A percentile compares a stretch with the other conserved stretches of the same genome.
Conservation (phyloP, 1,140 invertebrate species). For the Vollenhovia emeryi region DNA sequence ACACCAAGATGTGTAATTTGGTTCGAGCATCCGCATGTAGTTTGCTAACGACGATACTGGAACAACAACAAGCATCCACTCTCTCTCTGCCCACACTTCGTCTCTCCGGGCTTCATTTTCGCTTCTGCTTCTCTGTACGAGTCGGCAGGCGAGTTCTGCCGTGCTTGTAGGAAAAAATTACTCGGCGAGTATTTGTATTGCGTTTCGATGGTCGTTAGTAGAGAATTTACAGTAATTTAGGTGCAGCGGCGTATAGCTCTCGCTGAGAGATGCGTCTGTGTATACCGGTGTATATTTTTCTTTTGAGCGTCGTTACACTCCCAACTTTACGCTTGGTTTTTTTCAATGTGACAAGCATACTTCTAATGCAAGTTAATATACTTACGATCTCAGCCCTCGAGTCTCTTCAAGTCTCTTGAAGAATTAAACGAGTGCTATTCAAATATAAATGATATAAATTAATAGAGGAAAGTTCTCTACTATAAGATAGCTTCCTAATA, state of each 20-base stretch:
- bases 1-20: slow-evolving; percentile 12
- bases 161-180: slow-evolving; percentile 45
- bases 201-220: slow-evolving; percentile 62
- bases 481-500: too few relatives aligned
- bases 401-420: not conserved
- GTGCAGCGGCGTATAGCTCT: slow-evolving; percentile 22
- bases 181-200: slow-evolving; percentile 63
- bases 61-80: slow-evolving; percentile 21
- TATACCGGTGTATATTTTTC: slow-evolving; percentile 27
- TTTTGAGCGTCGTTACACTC: slow-evolving; percentile 40
- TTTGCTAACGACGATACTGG: slow-evolving; percentile 36
- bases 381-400: not conserved
- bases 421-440: not conserved
- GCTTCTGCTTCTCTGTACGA: slow-evolving; percentile 28
- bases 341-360: not conserved
- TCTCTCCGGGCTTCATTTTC: slow-evolving; percentile 33
- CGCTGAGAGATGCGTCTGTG: slow-evolving; percentile 1
- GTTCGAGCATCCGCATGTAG: slow-evolving; percentile 1
- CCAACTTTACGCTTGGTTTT: slow-evolving; percentile 19
- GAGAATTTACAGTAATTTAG: slow-evolving; percentile 67
- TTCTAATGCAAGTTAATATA: slow-evolving; percentile 41
- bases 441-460: not conserved
- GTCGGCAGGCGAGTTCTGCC: slow-evolving; percentile 12
- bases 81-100: slow-evolving; percentile 28
- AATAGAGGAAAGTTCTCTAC: too few relatives aligned